Base-by-base conservation (phyloP, 2,797 vertebrate genomes). In the Florisuga fusca region DNA sequence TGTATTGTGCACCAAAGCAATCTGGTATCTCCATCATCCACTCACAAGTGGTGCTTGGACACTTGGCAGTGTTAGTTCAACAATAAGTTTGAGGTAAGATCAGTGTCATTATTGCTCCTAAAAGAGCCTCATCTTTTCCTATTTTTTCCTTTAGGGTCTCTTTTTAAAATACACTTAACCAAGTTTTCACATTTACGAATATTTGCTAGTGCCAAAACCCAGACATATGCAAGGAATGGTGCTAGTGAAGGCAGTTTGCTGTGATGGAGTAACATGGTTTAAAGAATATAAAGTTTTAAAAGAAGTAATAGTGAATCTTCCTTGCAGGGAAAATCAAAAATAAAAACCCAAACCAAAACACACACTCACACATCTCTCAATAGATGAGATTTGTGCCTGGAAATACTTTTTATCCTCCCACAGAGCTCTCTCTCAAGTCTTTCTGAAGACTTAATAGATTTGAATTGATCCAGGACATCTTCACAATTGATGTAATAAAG, bases 401-500 rank as follows among this genome's bases (percentile, higher is more conserved):
- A 93, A 90, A 84, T 57, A 67, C 2, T 17, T 81, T 93, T 82
- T 73, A 41, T 51, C 26, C 26, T 91, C 67, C 41, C 14, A 59
- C 2, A 1, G 64, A 79, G n/a, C 36, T 33, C 8, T 71, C 25
- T 76, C 45, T 77, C 46, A 71, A 61, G 67, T 91, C 25, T 45
- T 92, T 87, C 61, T 41, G 43, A 75, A 53, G 46, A 80, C 45
- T 89, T 89, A 94, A 90, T 75, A 75, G 63, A 75, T 78, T 92
- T 72, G 58, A 90, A 97, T 87, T 78, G 87, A 89, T 77, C 81
- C 58, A 83, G 80, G 67, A 71, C 16, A 63, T 57, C 64, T 85
- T 89, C 74, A 80, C 77, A 87, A 93, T 91, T 89, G 77, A 93
- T 25, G 90, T 58, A 80, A 94, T 74, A 38, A 86, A 87, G 73